Evolutionary conservation across 2,797 vertebrate genomes (phyloP).

Genomic region (Poeciliopsis gracilis): DNA sequence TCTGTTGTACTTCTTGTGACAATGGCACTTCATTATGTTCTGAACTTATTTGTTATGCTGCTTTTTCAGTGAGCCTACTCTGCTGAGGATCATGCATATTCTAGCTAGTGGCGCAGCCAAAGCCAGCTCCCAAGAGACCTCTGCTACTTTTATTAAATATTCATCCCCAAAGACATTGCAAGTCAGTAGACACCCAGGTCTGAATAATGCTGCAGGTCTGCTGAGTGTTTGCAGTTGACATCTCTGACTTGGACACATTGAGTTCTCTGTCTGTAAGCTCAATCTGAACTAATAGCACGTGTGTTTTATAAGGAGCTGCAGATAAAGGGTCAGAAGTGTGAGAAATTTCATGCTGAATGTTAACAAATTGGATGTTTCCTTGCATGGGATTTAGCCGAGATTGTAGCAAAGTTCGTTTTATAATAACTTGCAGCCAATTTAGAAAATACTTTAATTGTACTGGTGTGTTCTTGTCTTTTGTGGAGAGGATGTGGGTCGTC

Average conservation of each 20-base stretch:
- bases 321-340: constrained; percentile 39
- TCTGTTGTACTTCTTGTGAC: background rate
- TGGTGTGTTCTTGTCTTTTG: constrained; percentile 53
- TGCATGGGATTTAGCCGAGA: constrained; percentile 22
- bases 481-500: constrained; percentile 44
- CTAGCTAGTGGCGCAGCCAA: constrained; percentile 77
- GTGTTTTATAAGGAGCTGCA: background rate
- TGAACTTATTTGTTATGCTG: constrained; percentile 4
- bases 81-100: constrained; percentile 78
- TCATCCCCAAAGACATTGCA: constrained; percentile 79
- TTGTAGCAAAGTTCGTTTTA: constrained; percentile 55
- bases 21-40: background rate
- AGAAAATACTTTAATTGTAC: constrained; percentile 64
- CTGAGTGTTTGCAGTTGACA: constrained; percentile 59
- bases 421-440: constrained; percentile 67
- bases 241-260: constrained; percentile 6
- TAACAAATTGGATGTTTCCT: constrained; percentile 6
- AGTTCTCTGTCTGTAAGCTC: background rate
- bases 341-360: constrained; percentile 25
- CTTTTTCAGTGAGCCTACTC: constrained; percentile 74
- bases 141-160: constrained; percentile 84
- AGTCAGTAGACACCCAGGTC: constrained; percentile 79
- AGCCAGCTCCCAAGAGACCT: constrained; percentile 69
- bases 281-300: background rate
- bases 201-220: constrained; percentile 61